Base-by-base conservation (phyloP, 2,888 invertebrate genomes). In the Scaptomyza cyrtandrae region DNA sequence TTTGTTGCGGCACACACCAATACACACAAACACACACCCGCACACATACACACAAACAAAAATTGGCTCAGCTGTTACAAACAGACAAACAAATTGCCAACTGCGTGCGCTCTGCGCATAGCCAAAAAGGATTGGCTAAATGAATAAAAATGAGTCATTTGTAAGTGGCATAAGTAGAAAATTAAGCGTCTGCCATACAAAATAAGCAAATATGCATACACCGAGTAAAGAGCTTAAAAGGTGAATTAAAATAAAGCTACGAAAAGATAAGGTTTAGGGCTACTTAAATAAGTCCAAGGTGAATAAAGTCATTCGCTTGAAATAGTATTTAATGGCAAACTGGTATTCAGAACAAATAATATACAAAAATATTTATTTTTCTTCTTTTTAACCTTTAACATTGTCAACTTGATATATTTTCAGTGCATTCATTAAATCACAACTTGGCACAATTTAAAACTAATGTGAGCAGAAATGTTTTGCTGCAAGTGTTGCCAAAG, bases 91-190 rank as follows among this genome's bases (percentile, higher is more conserved):
- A 86, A 86, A 84, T 88, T 88, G 84, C 79, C 70, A 29, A 65
- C 58, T 54, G 60, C 56, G 66, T 68, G 60, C 48, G 41, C 55
- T 54, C 54, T 50, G 41, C 48, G 54, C 43, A 53, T 37, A 39
- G 43, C 27, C 35, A 16, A 50, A 48, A 31, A 14, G n/a, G 88
- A 71, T 75, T 71, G 71, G 75, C 71, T 65, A 84, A 85, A 88
- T 86, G 77, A 86, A 88, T 85, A 88, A 88, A 86, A 85, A 86
- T 86, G 77, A 82, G 62, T 75, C 86, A 78, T 68, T 84, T 78
- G 67, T 49, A 45, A 69, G 60, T 29, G 52, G 19, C 27, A 41
- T 62, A 54, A 50, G 41, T 10, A 62, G 56, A 64, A 73, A 83
- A 76, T 78, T 73, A 82, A 87, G 83, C 82, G 71, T 66, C 79